Evolutionary conservation across 1,140 invertebrate species (phyloP).

Genomic region (Zaprionus lachaisei): DNA sequence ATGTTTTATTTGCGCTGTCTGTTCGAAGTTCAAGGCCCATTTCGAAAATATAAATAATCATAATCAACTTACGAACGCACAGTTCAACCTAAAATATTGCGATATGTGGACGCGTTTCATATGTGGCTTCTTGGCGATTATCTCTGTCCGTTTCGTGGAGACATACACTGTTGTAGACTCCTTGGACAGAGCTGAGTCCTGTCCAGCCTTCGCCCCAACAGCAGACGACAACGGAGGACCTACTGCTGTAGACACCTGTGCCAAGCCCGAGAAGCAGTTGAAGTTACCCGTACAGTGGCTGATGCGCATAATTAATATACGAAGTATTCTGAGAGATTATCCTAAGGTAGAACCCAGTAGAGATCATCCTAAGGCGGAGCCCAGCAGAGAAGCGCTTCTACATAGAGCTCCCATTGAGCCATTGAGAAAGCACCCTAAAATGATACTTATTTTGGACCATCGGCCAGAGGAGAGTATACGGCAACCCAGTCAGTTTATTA

Average conservation of each 20-base stretch:
- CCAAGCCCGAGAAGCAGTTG: not conserved
- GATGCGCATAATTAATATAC: slow-evolving; percentile 49
- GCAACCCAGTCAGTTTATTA: not conserved
- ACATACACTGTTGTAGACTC: slow-evolving; percentile 35
- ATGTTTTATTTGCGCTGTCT: slow-evolving; percentile 14
- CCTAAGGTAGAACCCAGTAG: not conserved
- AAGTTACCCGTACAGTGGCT: slow-evolving; percentile 36
- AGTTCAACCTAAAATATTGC: slow-evolving; percentile 33
- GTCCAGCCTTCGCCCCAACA: slow-evolving; percentile 18
- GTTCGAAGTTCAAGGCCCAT: slow-evolving; percentile 52
- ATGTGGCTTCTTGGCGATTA: slow-evolving; percentile 8
- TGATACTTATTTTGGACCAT: slow-evolving; percentile 23
- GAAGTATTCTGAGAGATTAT: not conserved
- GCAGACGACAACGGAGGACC: not conserved
- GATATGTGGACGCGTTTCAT: slow-evolving; percentile 44
- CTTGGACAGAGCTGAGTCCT: slow-evolving; percentile 10
- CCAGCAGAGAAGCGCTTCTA: not conserved
- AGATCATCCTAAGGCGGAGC: not conserved
- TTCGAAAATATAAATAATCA: slow-evolving; percentile 41
- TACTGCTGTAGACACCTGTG: not conserved
- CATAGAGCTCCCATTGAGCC: not conserved
- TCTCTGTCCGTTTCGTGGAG: slow-evolving; percentile 10
- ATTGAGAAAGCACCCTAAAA: not conserved
- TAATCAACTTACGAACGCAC: not conserved
- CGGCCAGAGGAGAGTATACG: not conserved